Evolutionary conservation across 2,113 vertebrate species (phyloP), one percentile per base, ranked within the genome.

Genomic region (Orientallactaga bullata): DNA sequence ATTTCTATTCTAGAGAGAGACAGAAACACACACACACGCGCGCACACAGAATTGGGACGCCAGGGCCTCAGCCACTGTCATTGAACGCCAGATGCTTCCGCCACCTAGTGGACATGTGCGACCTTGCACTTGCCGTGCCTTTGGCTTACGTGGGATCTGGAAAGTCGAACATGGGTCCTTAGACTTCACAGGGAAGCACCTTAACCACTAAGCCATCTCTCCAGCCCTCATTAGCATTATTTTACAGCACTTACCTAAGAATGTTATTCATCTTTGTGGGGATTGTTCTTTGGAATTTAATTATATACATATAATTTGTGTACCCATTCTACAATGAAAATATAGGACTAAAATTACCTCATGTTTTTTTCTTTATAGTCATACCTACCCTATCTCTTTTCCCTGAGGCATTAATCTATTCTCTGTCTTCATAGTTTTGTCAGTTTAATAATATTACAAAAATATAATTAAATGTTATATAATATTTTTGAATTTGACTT

Each of bases 381-480:
- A 9, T 13, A n/a, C 37, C 17, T 17, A 86, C 17, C 2, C 30
- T 30, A 1, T 74, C 21, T 92, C 6, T 74, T 71, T 90, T 17
- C 30, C 18, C 51, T n/a, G 20, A 85, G 37, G 7, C 37, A 91
- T 66, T 78, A 47, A 66, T 82, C 42, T 73, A 21, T 78, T 93
- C 58, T 68, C 77, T 16, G 30, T 78, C 69, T 69, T 32, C 60
- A 23, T 71, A 88, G 39, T 76, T 77, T 80, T 94, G 35, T 68
- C 78, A 93, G 21, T 61, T 91, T 73, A 17, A 83, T 82, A 78
- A 82, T 68, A 80, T 30, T 79, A 76, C 28, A 47, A 76, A 86
- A 90, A 61, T 61, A 61, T 90, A 90, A 74, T 91, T 80, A 69
- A 55, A 78, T 79, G 63, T 17, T 28, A 35, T 85, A 42, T 88